phyloP scores from a whole-genome alignment of 2,113 vertebrate genomes.

The Antigone vipio region DNA sequence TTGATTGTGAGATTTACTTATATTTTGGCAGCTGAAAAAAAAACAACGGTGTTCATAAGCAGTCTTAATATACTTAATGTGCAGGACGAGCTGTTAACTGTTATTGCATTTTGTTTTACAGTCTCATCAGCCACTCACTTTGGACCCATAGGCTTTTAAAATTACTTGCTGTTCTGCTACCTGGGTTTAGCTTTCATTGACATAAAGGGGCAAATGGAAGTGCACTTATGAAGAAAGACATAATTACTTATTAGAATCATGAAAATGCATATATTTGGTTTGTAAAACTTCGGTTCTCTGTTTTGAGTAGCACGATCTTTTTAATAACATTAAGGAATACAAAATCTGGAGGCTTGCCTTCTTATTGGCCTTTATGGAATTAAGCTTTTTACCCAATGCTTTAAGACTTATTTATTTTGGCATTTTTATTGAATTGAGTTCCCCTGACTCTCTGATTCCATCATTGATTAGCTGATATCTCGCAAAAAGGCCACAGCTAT shows the following conservation, averaged over 20 bases:
- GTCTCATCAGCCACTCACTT: neutral
- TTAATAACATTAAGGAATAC: neutral
- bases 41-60: neutral
- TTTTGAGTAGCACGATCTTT: neutral
- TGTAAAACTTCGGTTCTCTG: neutral
- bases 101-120: neutral
- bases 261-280: neutral
- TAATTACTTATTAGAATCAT: neutral
- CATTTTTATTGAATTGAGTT: neutral
- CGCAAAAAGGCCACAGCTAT: neutral
- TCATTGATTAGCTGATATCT: neutral
- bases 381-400: neutral
- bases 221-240: neutral
- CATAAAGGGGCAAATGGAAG: neutral
- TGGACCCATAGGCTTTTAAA: neutral
- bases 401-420: neutral
- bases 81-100: neutral
- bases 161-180: neutral
- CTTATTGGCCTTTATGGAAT: neutral
- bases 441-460: neutral
- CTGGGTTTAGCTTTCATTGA: neutral
- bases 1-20: neutral
- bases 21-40: neutral
- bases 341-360: neutral
- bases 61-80: neutral